Evolutionary conservation across 2,888 invertebrate genomes (phyloP).

Genomic region (Hirtodrosophila histrioides): DNA sequence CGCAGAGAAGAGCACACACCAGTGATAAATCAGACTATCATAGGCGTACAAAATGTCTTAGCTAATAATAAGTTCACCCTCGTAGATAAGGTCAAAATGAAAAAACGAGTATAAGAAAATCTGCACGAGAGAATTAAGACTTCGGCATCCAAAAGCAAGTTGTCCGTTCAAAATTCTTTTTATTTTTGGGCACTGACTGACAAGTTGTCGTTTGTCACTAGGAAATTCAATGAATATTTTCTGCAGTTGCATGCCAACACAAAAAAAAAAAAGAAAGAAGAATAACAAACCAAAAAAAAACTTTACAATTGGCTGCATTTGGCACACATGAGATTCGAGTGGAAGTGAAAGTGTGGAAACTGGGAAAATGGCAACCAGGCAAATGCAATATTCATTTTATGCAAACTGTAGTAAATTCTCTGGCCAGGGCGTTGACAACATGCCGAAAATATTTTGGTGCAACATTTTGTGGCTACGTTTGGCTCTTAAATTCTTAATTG

Average conservation of each 20-base stretch:
- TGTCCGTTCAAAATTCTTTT: too few species aligned
- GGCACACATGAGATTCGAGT: constrained; percentile 52
- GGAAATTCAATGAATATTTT: constrained; percentile 79
- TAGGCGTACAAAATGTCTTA: too few species aligned
- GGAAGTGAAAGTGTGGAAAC: constrained; percentile 44
- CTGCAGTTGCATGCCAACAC: constrained; percentile 26
- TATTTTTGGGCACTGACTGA: constrained; percentile 44
- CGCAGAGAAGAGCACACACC: too few species aligned
- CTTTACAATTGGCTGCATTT: constrained; percentile 65
- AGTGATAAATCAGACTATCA: too few species aligned
- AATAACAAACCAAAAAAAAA: constrained; percentile 27
- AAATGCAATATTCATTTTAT: constrained; percentile 51
- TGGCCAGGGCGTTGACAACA: constrained; percentile 57
- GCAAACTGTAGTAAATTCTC: constrained; percentile 42
- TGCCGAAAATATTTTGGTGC: constrained; percentile 26
- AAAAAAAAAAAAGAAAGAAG: constrained; percentile 11
- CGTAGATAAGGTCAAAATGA: too few species aligned
- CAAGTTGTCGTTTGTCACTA: constrained; percentile 72
- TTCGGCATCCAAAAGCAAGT: neutral
- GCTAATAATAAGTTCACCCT: too few species aligned
- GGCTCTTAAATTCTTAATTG: constrained; percentile 73
- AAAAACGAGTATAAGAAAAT: too few species aligned
- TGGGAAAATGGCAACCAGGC: constrained; percentile 12
- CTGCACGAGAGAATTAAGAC: constrained; percentile 24
- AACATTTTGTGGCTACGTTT: constrained; percentile 49